Evolutionary conservation across 2,888 invertebrate species (phyloP).

Genomic region (Dryococelus australis): DNA sequence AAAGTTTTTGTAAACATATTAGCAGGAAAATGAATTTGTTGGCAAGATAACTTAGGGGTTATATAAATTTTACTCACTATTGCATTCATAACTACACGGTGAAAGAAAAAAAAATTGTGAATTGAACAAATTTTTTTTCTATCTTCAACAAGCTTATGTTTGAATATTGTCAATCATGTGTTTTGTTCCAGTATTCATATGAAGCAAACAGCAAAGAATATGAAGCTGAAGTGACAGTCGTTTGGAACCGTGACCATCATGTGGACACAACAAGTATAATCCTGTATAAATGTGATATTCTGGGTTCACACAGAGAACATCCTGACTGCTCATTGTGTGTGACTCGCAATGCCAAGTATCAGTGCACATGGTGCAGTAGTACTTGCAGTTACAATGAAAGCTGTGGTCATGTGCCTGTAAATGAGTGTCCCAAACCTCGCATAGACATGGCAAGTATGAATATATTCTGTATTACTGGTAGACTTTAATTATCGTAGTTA

Average conservation of each 20-base stretch:
- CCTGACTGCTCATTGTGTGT: conserved; percentile 97
- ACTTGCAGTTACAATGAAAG: conserved; percentile 86
- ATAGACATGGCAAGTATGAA: conserved; percentile 77
- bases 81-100: too few species aligned
- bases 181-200: conserved; percentile 75
- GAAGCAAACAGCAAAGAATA: conserved; percentile 87
- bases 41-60: too few species aligned
- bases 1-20: too few species aligned
- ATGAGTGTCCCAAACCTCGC: conserved; percentile 88
- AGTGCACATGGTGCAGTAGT: conserved; percentile 96
- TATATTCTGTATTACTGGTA: background rate
- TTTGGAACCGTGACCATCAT: conserved; percentile 94
- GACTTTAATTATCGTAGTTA: too few species aligned
- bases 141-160: too few species aligned
- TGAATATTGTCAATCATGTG: too few species aligned
- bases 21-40: too few species aligned
- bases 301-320: conserved; percentile 92
- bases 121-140: too few species aligned
- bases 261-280: conserved; percentile 90
- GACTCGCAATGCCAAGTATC: conserved; percentile 87
- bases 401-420: conserved; percentile 80
- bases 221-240: conserved; percentile 86
- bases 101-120: too few species aligned
- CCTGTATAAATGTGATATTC: conserved; percentile 93
- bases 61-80: too few species aligned